Conservation (phyloP, 2,797 vertebrate genomes). For the Cacajao melanocephalus region DNA sequence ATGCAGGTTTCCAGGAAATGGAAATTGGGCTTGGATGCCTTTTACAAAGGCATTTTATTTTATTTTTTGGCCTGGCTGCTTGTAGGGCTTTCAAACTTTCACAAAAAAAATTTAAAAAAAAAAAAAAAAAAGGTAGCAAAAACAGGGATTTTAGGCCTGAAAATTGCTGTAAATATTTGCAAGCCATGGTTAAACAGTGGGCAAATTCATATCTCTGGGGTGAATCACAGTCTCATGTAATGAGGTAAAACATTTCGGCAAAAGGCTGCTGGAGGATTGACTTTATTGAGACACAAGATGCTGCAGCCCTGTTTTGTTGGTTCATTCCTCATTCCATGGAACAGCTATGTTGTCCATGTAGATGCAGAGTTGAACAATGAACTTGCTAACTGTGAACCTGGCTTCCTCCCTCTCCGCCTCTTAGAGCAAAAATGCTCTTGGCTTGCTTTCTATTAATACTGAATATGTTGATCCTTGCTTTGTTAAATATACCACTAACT, state of each 20-base stretch:
- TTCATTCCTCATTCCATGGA: conserved; percentile 51
- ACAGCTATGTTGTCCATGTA: conserved; percentile 53
- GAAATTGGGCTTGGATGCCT: neutral
- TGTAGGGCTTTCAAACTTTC: neutral
- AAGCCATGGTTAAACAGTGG: neutral
- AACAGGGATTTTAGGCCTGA: neutral
- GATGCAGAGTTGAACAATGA: conserved; percentile 21
- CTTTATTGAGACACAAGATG: neutral
- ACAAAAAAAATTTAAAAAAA: neutral
- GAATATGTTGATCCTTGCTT: neutral
- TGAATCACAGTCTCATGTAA: neutral
- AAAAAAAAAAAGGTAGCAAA: neutral
- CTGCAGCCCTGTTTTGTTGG: conserved; percentile 23
- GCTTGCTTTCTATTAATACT: conserved; percentile 25
- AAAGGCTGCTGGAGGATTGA: neutral
- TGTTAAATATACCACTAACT: neutral
- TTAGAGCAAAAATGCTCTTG: neutral
- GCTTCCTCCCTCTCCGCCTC: neutral
- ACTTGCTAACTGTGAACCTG: conserved; percentile 35
- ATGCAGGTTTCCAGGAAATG: neutral
- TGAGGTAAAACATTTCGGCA: neutral
- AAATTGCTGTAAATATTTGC: neutral
- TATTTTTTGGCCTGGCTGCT: neutral
- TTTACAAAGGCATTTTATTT: neutral
- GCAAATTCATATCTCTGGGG: neutral